phyloP scores from a whole-genome alignment of 2,888 invertebrate species.

The Agonopterix subpropinquella region DNA sequence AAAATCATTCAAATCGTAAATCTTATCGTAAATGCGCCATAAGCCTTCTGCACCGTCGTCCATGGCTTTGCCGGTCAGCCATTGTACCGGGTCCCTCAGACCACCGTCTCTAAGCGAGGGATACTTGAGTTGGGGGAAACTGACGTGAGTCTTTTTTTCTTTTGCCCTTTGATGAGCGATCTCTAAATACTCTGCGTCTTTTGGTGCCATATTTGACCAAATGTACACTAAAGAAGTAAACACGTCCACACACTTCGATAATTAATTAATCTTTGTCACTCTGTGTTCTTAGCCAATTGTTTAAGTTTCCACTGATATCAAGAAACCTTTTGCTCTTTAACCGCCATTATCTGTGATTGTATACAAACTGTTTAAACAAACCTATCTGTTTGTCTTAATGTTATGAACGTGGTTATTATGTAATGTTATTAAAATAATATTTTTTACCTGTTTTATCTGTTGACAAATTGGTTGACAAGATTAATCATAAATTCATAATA shows the following conservation, averaged over 20 bases:
- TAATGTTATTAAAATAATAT: too few relatives aligned
- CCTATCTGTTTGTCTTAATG: too few relatives aligned
- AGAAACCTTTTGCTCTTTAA: slow-evolving; percentile 4
- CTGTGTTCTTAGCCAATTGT: neutral
- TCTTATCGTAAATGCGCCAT: slow-evolving; percentile 84
- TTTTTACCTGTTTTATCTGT: too few relatives aligned
- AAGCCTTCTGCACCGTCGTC: slow-evolving; percentile 84
- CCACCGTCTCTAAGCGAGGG: slow-evolving; percentile 60
- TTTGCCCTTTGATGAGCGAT: slow-evolving; percentile 34
- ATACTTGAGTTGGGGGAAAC: slow-evolving; percentile 68
- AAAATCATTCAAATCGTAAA: slow-evolving; percentile 91
- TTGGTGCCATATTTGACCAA: slow-evolving; percentile 24
- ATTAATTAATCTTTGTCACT: neutral
- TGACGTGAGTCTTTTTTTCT: slow-evolving; percentile 49
- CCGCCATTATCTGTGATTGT: too few relatives aligned
- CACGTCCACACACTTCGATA: too few relatives aligned
- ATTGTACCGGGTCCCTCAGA: slow-evolving; percentile 55
- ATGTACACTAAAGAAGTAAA: too few relatives aligned
- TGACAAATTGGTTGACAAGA: too few relatives aligned
- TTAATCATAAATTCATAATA: too few relatives aligned
- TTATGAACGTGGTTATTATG: too few relatives aligned
- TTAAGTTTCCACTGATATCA: slow-evolving; percentile 1
- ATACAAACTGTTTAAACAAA: too few relatives aligned
- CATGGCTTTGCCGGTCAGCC: slow-evolving; percentile 78
- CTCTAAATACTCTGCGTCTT: slow-evolving; percentile 23